Conservation (phyloP, 1,140 invertebrate species). For the Lamellibrachia luymesi region DNA sequence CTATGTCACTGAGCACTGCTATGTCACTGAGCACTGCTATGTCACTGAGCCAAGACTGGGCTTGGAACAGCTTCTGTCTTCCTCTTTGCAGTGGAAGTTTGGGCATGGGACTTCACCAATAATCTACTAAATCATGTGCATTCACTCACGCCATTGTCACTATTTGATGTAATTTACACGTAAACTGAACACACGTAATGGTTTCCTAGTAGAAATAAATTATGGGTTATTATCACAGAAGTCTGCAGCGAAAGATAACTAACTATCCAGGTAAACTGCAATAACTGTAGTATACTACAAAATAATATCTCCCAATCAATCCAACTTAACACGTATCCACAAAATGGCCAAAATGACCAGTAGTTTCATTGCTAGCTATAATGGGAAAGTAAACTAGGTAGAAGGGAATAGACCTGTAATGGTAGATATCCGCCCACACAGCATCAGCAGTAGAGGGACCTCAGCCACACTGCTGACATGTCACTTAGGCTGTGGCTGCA, state of each 20-base stretch:
- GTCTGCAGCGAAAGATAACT: too few relatives aligned
- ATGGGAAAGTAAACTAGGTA: background rate
- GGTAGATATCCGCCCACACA: background rate
- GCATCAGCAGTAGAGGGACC: background rate
- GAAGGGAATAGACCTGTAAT: too few relatives aligned
- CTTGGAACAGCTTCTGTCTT: background rate
- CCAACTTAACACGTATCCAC: background rate
- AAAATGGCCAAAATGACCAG: background rate
- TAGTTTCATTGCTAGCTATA: background rate
- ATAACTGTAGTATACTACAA: background rate
- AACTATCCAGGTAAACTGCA: background rate
- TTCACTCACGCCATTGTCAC: background rate
- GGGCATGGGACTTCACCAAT: background rate
- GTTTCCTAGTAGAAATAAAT: too few relatives aligned
- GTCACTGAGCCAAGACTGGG: background rate
- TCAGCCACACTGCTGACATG: background rate
- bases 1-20: background rate
- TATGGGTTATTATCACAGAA: too few relatives aligned
- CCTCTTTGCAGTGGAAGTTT: background rate
- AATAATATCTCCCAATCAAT: background rate
- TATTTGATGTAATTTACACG: background rate
- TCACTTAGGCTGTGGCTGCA: background rate
- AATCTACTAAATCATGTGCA: background rate
- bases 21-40: background rate
- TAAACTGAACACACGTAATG: too few relatives aligned